A percentile compares a stretch with the other conserved stretches of the same genome.
Evolutionary conservation across 2,888 invertebrate species (phyloP).

Genomic region (Pseudococcus viburni): DNA sequence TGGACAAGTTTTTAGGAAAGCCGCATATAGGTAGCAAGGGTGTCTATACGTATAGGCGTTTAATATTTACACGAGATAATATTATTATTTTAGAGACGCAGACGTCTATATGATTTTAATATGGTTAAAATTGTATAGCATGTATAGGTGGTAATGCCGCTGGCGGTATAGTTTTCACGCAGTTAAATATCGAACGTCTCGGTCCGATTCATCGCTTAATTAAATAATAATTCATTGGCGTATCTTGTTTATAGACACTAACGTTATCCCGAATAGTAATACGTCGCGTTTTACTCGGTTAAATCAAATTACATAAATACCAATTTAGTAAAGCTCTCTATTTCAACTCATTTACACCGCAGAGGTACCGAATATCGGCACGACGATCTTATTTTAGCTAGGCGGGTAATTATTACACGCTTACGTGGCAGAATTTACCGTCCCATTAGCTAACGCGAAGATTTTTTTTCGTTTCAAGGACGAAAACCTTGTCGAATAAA

Average conservation of each 20-base stretch:
- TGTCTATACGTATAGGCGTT: background rate
- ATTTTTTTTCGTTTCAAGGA: too few species aligned
- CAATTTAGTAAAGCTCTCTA: conserved; percentile 15
- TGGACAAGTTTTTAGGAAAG: conserved; percentile 27
- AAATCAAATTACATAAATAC: conserved; percentile 34
- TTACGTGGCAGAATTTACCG: background rate
- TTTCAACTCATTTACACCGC: conserved; percentile 32
- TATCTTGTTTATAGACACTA: conserved; percentile 16
- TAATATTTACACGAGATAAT: conserved; percentile 15
- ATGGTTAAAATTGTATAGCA: background rate
- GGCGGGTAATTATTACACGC: background rate
- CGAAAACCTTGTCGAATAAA: too few species aligned
- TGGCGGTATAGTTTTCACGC: background rate
- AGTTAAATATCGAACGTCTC: conserved; percentile 28
- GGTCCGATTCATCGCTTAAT: conserved; percentile 11
- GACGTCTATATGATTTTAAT: background rate
- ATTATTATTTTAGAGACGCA: background rate
- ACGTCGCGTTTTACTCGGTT: background rate
- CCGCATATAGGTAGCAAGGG: background rate
- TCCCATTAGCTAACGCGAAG: too few species aligned
- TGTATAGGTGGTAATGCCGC: background rate
- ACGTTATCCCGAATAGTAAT: conserved; percentile 3
- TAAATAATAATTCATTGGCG: conserved; percentile 26
- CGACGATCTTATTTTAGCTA: background rate
- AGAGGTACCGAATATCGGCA: background rate